phyloP scores from a whole-genome alignment of 35 echinoderm and acorn worm genomes.

The Ophioderma brevispina region DNA sequence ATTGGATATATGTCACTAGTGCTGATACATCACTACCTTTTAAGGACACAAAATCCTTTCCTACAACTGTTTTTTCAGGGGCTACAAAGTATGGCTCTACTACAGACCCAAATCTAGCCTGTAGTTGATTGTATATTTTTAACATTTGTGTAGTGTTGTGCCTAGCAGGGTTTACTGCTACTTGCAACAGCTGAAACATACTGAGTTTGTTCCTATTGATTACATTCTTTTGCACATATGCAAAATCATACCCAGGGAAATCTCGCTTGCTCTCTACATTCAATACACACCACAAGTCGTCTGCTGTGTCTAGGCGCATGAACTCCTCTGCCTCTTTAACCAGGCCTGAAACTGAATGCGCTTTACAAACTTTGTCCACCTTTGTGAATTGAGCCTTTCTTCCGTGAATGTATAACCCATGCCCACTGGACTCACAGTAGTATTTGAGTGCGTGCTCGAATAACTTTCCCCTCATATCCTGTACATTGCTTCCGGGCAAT shows the following conservation, averaged over 20 bases:
- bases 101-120: background rate
- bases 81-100: background rate
- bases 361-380: background rate
- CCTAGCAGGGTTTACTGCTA: background rate
- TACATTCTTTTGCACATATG: background rate
- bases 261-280: background rate
- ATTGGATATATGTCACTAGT: background rate
- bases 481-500: background rate
- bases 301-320: background rate
- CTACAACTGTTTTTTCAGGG: background rate
- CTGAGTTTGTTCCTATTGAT: background rate
- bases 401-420: background rate
- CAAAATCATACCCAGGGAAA: background rate
- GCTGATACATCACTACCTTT: background rate
- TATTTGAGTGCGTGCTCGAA: background rate
- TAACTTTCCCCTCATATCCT: background rate
- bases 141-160: background rate
- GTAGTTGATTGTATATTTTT: background rate
- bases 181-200: background rate
- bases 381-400: background rate
- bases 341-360: background rate
- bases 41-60: background rate
- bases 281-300: background rate
- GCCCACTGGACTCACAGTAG: background rate
- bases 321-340: background rate